Evolutionary conservation across 2,113 vertebrate species (phyloP).

Genomic region (Aleadryas rufinucha): DNA sequence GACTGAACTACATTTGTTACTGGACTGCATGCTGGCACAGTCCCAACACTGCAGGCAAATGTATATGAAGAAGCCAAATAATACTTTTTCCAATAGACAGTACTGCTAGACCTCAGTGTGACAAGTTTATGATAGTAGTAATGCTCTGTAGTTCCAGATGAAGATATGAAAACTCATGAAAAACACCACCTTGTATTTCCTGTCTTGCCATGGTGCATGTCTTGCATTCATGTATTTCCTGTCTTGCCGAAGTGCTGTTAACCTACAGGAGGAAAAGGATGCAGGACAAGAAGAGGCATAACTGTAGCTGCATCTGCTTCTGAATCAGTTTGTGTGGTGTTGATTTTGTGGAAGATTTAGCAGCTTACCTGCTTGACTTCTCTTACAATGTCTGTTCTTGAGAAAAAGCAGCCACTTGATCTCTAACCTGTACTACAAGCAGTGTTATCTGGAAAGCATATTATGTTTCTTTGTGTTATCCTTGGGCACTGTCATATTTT

Average conservation of each 20-base stretch:
- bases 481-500: neutral
- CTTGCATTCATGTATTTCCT: neutral
- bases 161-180: neutral
- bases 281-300: neutral
- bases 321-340: neutral
- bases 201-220: neutral
- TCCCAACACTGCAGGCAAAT: constrained; percentile 41
- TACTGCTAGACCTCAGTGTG: neutral
- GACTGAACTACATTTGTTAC: neutral
- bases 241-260: neutral
- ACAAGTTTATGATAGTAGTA: neutral
- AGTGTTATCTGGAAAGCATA: neutral
- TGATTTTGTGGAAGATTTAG: neutral
- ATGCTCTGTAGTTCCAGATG: neutral
- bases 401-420: neutral
- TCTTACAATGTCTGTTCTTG: neutral
- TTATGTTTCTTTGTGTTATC: neutral
- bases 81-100: neutral
- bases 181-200: neutral
- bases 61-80: neutral
- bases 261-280: neutral
- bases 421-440: neutral
- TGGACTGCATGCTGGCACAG: constrained; percentile 33
- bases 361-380: neutral
- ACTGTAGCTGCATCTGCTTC: neutral